Percentiles rank a stretch among this genome's conserved stretches.
These are phyloP conservation scores for Phortica okadai DNA, from an alignment of 2,888 invertebrate species.

Conservation along the genomic window DNA sequence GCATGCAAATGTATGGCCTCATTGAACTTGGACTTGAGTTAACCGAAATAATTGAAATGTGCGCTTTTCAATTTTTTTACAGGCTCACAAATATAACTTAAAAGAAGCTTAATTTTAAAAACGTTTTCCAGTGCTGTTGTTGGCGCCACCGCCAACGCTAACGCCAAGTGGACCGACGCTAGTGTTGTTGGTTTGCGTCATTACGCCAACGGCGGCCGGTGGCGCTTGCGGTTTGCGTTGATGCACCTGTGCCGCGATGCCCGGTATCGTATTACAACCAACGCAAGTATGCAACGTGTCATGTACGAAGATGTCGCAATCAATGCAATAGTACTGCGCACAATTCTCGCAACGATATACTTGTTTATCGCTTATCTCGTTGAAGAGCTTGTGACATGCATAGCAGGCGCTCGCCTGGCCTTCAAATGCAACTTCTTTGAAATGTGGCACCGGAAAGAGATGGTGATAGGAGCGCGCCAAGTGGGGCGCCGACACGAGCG, in stretches of 20 bases:
- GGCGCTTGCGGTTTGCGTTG: slow-evolving; percentile 66
- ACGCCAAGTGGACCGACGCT: neutral
- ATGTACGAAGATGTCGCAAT: slow-evolving; percentile 96
- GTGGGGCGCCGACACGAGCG: slow-evolving; percentile 98
- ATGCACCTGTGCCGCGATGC: slow-evolving; percentile 68
- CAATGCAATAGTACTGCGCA: slow-evolving; percentile 89
- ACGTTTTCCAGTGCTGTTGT: too few species aligned
- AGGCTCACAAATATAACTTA: too few species aligned
- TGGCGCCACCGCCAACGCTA: neutral
- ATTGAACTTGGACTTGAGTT: slow-evolving; percentile 27
- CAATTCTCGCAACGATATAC: slow-evolving; percentile 90
- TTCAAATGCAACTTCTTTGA: slow-evolving; percentile 83
- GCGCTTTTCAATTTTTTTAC: too few species aligned
- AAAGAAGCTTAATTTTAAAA: too few species aligned
- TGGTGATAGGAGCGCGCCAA: slow-evolving; percentile 98
- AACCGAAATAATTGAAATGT: neutral
- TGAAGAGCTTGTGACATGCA: slow-evolving; percentile 84
- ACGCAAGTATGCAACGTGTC: slow-evolving; percentile 97
- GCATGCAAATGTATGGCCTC: too few species aligned
- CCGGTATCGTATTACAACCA: slow-evolving; percentile 88
- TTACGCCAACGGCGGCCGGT: slow-evolving; percentile 12
- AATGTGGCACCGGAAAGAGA: slow-evolving; percentile 93
- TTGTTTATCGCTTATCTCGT: slow-evolving; percentile 82
- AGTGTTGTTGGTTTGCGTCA: neutral
- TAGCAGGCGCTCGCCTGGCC: slow-evolving; percentile 82